A percentile compares a stretch with the other conserved stretches of the same genome.
Evolutionary conservation across 1,140 invertebrate species (phyloP).

Genomic region (Pemphigus obesinymphae): DNA sequence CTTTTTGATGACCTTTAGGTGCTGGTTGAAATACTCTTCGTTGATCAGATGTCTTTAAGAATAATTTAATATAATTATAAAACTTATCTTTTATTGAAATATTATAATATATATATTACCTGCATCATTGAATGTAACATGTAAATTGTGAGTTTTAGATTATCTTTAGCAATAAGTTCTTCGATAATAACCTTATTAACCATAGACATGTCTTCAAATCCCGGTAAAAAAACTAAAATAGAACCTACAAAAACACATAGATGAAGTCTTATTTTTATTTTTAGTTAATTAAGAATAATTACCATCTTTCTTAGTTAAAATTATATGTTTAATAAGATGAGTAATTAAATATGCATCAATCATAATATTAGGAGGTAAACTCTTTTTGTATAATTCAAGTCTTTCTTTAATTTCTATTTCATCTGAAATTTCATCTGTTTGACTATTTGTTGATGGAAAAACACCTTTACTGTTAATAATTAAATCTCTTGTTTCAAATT

Average conservation of each 20-base stretch:
- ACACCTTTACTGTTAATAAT: conserved; percentile 11
- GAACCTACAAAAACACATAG: conserved; percentile 23
- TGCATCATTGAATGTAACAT: conserved; percentile 41
- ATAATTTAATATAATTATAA: neutral
- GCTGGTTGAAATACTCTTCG: conserved; percentile 38
- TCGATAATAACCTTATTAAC: conserved; percentile 32
- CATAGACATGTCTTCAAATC: conserved; percentile 43
- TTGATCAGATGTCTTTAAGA: conserved; percentile 42
- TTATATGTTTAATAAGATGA: conserved; percentile 33
- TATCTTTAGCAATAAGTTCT: conserved; percentile 35
- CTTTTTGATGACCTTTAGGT: conserved; percentile 48
- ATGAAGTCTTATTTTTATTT: neutral
- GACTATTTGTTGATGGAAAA: neutral
- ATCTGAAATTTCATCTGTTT: conserved; percentile 2
- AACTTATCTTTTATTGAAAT: neutral
- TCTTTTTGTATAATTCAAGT: conserved; percentile 34
- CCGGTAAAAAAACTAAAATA: conserved; percentile 43
- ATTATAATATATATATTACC: conserved; percentile 4
- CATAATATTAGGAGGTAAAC: conserved; percentile 20
- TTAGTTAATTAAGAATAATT: neutral
- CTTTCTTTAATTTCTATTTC: conserved; percentile 13
- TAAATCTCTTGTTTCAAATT: conserved; percentile 33
- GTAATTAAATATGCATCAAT: conserved; percentile 32
- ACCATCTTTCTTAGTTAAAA: conserved; percentile 19
- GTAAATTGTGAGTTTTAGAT: conserved; percentile 32